Evolutionary conservation across 2,888 invertebrate species (phyloP).

Genomic region (Hybos culiciformis): DNA sequence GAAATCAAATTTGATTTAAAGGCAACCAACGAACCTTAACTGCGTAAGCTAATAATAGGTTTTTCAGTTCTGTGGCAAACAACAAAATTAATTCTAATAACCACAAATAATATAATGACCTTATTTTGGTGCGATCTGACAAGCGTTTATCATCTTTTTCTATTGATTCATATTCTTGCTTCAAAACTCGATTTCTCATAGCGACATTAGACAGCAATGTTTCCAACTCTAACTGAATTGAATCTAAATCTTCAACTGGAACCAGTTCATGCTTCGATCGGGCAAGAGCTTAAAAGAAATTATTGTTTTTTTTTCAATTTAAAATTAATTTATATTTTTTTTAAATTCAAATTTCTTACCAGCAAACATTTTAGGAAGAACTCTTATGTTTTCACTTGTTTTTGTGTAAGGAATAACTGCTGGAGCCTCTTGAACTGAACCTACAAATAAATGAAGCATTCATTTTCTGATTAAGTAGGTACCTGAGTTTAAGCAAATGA

Average conservation of each 20-base stretch:
- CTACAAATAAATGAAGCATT: background rate
- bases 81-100: slow-evolving; percentile 8
- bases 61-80: slow-evolving; percentile 14
- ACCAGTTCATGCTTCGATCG: slow-evolving; percentile 61
- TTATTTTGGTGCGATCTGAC: slow-evolving; percentile 35
- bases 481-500: no score
- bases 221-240: slow-evolving; percentile 76
- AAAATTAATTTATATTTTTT: slow-evolving; percentile 7
- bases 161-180: slow-evolving; percentile 56
- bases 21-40: no score
- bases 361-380: slow-evolving; percentile 52
- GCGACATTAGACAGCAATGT: slow-evolving; percentile 71
- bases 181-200: slow-evolving; percentile 63
- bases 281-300: slow-evolving; percentile 39
- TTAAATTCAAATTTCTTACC: slow-evolving; percentile 20
- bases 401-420: slow-evolving; percentile 48
- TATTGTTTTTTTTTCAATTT: background rate
- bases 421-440: background rate
- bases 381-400: slow-evolving; percentile 50
- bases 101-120: no score
- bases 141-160: slow-evolving; percentile 44
- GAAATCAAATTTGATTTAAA: no score
- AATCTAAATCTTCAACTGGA: slow-evolving; percentile 78
- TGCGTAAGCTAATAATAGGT: slow-evolving; percentile 12
- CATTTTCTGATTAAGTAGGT: no score